Evolutionary conservation across 2,888 invertebrate species (phyloP), one percentile per base, ranked within the genome.

Genomic region (Tetragonula carbonaria): DNA sequence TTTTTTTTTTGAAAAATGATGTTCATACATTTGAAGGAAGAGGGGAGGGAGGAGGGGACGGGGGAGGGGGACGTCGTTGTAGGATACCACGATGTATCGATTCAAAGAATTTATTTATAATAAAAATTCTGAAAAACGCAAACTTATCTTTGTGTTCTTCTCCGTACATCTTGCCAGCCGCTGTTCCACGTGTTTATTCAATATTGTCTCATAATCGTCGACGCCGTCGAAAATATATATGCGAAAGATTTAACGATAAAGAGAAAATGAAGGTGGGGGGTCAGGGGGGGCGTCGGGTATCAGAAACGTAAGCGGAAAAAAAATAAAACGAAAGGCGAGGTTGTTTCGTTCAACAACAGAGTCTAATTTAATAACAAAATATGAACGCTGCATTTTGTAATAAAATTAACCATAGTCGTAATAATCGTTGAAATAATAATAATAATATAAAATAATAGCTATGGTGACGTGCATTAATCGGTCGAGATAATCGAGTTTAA

Each of bases 301-400:
- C 23, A 1, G 38, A 45, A 53, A 57, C 72, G 11, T 21, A 70
- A 63, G 23, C 51, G 33, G 71, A 57, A 33, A 79, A 79, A 28
- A 14, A 72, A 82, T 28, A 68, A 87, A 82, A 79, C 65, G 51
- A 83, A 75, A 78, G 5, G 16, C 79, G 16, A n/a, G 21, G 57
- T 38, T 45, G 57, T 38, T 45, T 74, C 65, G 23, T 85, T 87
- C 78, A 86, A 90, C 82, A 86, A 84, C 73, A 83, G 53, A 85
- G 76, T 70, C 78, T 78, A 86, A 84, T 86, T 90, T 87, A 90
- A 87, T 87, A 86, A 90, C 78, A 86, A 87, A 87, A 82, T 80
- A 82, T 71, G 73, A 88, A 86, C 67, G 80, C 68, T 51, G 67
- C 65, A 74, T 80, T 28, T 78, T 73, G 70, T 85, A 82, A 83